These are phyloP conservation scores for Clarias gariepinus DNA, from an alignment of 2,113 vertebrate genomes.

Conservation along the genomic window DNA sequence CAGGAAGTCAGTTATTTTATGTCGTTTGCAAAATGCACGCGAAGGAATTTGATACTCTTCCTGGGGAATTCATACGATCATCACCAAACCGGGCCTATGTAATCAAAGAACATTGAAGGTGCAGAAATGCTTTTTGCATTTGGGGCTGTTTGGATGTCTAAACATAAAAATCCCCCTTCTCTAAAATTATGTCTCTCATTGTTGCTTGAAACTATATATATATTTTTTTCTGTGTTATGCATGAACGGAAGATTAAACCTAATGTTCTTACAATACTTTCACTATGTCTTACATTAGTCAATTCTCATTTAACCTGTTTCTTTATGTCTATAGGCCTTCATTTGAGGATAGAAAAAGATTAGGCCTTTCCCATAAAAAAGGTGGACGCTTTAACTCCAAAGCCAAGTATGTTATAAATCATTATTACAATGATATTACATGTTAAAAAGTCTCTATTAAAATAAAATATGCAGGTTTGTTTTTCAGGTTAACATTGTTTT, in stretches of 20 bases:
- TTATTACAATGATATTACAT: background rate
- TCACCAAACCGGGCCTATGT: too few relatives aligned
- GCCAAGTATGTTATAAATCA: conserved; percentile 43
- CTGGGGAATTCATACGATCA: too few relatives aligned
- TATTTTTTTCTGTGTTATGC: background rate
- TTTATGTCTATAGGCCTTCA: conserved; percentile 75
- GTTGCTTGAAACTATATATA: too few relatives aligned
- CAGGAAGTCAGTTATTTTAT: too few relatives aligned
- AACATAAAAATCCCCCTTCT: too few relatives aligned
- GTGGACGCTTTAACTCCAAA: conserved; percentile 60
- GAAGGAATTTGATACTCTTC: too few relatives aligned
- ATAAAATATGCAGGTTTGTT: background rate
- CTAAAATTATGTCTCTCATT: too few relatives aligned
- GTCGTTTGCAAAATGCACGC: too few relatives aligned
- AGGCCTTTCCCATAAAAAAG: conserved; percentile 72
- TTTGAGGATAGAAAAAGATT: conserved; percentile 88
- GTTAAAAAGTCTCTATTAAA: background rate
- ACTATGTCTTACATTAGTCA: too few relatives aligned
- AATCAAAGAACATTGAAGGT: too few relatives aligned
- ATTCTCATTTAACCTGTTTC: background rate
- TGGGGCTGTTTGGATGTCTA: too few relatives aligned
- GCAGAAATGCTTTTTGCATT: too few relatives aligned
- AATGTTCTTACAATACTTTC: background rate
- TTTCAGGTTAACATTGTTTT: background rate
- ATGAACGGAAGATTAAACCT: background rate